Base-by-base conservation (phyloP, 2,113 vertebrate species). In the Proteles cristata region DNA sequence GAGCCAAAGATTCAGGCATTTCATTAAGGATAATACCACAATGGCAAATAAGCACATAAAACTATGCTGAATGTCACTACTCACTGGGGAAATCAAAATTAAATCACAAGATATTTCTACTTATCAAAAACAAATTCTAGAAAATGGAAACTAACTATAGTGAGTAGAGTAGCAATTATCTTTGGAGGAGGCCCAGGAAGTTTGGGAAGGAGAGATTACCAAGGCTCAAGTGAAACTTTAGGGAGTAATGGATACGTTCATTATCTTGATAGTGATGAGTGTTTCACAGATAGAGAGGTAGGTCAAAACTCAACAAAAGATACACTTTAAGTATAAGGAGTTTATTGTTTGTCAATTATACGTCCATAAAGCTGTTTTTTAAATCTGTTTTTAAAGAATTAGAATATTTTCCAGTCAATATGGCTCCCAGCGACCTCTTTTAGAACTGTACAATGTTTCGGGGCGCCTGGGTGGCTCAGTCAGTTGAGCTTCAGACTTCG, bases 301-400 rank as follows among this genome's bases (percentile, higher is more conserved):
- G 6, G 15, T 73, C 69, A 48, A 95, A 93, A 90, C 14, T 86
- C n/a, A 93, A n/a, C n/a, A 90, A 84, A 90, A 84, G 89, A 23
- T 28, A 91, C 3, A 69, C 9, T 63, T 68, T 91, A 73, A 93
- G 48, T 73, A 39, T 65, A 4, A 10, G 33, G 7, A 61, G 5
- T 84, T 90, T 93, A 25, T 65, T 43, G 3, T 84, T 35, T 84
- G 12, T 80, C 19, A 65, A 23, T 58, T 50, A 39, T n/a, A 35
- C 4, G 43, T 65, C 15, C 80, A 26, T 45, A 0, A 88, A 63
- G 11, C 6, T 87, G 3, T 31, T 68, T 73, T 76, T 31, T 10
- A 91, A 82, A 63, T 58, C 28, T 80, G 50, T 55, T 31, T 48
- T 76, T 76, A 2, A 28, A 31, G 2, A 12, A 43, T 55, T 63